These are phyloP conservation scores for Coenonympha glycerion DNA, from an alignment of 2,888 invertebrate genomes.

Conservation along the genomic window DNA sequence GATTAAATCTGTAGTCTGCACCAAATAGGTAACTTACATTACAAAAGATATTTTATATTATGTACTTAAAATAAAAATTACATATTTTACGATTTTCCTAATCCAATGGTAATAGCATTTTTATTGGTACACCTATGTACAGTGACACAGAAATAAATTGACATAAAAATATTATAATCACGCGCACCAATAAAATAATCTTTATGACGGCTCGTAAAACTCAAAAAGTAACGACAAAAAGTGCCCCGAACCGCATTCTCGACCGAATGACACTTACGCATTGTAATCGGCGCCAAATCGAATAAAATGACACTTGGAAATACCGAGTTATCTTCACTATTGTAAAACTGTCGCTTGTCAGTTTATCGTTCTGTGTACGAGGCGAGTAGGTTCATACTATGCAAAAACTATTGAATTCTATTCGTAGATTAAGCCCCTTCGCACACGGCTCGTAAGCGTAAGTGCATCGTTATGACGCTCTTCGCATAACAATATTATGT, in stretches of 20 bases:
- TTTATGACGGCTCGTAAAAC: slow-evolving; percentile 25
- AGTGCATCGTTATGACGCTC: no score
- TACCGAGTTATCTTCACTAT: neutral
- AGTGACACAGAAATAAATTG: slow-evolving; percentile 14
- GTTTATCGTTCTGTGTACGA: no score
- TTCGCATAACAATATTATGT: no score
- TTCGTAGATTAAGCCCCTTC: no score
- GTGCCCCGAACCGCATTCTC: slow-evolving; percentile 40
- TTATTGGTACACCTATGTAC: slow-evolving; percentile 8
- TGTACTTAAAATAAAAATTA: neutral
- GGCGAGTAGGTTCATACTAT: no score
- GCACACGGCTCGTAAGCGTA: no score
- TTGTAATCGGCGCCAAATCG: slow-evolving; percentile 66
- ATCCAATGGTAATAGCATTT: neutral
- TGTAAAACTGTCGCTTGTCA: no score
- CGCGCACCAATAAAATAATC: slow-evolving; percentile 25
- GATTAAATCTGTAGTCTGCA: no score
- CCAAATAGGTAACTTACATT: no score
- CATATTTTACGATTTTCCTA: slow-evolving; percentile 5
- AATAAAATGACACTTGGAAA: slow-evolving; percentile 66
- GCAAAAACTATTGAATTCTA: no score
- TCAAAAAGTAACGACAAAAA: slow-evolving; percentile 27
- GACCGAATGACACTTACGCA: slow-evolving; percentile 55
- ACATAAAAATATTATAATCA: slow-evolving; percentile 22
- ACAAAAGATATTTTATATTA: no score